Base-by-base conservation (phyloP, 2,888 invertebrate genomes). In the Odontothrips loti region DNA sequence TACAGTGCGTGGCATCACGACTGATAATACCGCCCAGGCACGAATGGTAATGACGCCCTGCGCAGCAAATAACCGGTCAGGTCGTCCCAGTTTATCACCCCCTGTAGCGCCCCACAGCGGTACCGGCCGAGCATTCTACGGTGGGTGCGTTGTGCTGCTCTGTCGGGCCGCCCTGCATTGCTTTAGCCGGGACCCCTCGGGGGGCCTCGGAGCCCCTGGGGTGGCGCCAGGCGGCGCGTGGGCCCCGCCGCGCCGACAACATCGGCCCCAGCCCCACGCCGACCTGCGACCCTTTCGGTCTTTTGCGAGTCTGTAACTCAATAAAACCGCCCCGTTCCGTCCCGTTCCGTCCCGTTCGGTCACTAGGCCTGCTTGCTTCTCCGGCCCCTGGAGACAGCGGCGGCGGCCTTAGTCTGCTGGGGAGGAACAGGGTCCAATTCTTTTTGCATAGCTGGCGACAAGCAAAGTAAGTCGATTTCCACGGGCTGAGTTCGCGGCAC, bases 221-320 rank as follows among this genome's bases (percentile, higher is more conserved):
- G 34, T 43, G 34, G 34, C 34, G 34, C 34, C 34, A 43, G 34
- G 34, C 34, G 34, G 34, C 34, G 34, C 34, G 34, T 6, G 51
- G 51, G 15, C 20, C 58, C 17, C 58, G n/a, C 17, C 58, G 58
- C 58, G 58, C 58, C 17, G 58, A 58, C 58, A 58, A 58, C 58
- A 58, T 43, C 58, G 58, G 15, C 58, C n/a, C 20, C 58, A 17
- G 51, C 15, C 51, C 34, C 51, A 10, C 15, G 51, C 51, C 12
- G 58, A n/a, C 58, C 58, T n/a, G n/a, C 58, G 58, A 75, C 68
- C 68, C 68, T 75, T 75, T 75, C 68, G 23, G 68, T 75, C 68
- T 75, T 75, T 75, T 75, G 68, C 68, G 68, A 75, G 68, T 75
- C 68, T 27, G 68, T 75, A 75, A 75, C 68, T 75, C 68, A 75